Conservation (phyloP, 2,888 invertebrate species). For the Celastrina argiolus region DNA sequence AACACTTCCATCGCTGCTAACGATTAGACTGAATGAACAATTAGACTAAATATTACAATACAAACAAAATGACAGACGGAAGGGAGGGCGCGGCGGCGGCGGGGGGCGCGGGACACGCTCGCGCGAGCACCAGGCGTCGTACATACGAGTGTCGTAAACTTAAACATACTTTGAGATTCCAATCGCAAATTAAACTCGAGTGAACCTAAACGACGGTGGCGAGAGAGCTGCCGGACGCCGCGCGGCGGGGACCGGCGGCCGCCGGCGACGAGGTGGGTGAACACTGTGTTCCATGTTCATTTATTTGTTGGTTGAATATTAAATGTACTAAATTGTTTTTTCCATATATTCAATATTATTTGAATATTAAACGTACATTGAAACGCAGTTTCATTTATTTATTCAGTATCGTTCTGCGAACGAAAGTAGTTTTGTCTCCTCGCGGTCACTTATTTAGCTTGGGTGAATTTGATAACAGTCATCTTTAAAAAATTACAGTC, state of each 20-base stretch:
- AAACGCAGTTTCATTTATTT: not conserved
- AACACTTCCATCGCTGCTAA: not conserved
- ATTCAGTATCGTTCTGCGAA: not conserved
- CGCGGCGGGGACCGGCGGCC: not conserved
- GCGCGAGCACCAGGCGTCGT: conserved; percentile 1
- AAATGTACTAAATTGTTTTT: too few relatives aligned
- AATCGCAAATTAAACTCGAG: conserved; percentile 9
- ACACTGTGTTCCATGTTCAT: too few relatives aligned
- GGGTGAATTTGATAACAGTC: too few relatives aligned
- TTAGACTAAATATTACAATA: not conserved
- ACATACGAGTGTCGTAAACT: conserved; percentile 12
- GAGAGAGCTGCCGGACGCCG: not conserved
- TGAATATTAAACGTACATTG: too few relatives aligned
- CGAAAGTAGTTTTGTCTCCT: too few relatives aligned
- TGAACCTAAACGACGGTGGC: conserved; percentile 9
- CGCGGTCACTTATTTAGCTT: too few relatives aligned
- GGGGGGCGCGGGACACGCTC: not conserved
- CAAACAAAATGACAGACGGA: not conserved
- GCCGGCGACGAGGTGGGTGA: too few relatives aligned
- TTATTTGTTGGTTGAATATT: too few relatives aligned
- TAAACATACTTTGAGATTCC: conserved; percentile 19
- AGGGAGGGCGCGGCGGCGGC: not conserved
- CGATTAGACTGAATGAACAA: conserved; percentile 3
- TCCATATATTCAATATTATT: too few relatives aligned
- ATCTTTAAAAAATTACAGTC: too few relatives aligned